Conservation (phyloP, 2,113 vertebrate genomes). For the Leiothrix lutea region DNA sequence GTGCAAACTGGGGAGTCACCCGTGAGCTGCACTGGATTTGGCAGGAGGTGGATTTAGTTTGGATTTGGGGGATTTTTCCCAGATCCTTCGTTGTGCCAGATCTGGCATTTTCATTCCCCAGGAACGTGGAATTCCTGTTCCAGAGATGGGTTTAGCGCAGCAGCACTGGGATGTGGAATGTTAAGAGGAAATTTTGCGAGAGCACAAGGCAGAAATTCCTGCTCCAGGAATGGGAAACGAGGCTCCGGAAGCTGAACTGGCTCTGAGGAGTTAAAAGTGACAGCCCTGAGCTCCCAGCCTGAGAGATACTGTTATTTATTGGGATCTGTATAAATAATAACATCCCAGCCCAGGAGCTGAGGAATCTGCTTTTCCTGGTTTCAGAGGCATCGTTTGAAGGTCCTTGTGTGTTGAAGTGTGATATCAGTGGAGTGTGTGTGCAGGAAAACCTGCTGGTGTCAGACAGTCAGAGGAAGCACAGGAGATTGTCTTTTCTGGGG, state of each 20-base stretch:
- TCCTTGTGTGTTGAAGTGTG: not conserved
- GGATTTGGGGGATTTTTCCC: not conserved
- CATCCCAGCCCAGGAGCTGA: not conserved
- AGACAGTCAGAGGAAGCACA: not conserved
- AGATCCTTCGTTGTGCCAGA: not conserved
- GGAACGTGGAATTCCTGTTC: not conserved
- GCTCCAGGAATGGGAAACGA: not conserved
- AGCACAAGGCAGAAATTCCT: not conserved
- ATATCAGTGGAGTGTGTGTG: not conserved
- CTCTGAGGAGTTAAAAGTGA: not conserved
- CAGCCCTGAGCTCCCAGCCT: not conserved
- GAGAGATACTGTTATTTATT: not conserved
- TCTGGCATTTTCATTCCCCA: not conserved
- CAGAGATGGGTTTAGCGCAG: not conserved
- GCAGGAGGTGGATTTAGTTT: not conserved
- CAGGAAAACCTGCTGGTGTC: not conserved
- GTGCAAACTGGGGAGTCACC: not conserved
- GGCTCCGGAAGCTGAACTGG: not conserved
- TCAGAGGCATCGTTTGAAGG: not conserved
- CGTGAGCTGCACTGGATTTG: rapidly evolving
- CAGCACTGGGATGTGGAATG: not conserved
- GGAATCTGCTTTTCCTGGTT: not conserved
- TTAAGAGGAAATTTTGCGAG: not conserved
- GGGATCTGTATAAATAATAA: not conserved
- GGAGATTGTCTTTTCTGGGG: not conserved